Conservation (phyloP, 2,797 vertebrate species). For the Hephaestus fuliginosus region DNA sequence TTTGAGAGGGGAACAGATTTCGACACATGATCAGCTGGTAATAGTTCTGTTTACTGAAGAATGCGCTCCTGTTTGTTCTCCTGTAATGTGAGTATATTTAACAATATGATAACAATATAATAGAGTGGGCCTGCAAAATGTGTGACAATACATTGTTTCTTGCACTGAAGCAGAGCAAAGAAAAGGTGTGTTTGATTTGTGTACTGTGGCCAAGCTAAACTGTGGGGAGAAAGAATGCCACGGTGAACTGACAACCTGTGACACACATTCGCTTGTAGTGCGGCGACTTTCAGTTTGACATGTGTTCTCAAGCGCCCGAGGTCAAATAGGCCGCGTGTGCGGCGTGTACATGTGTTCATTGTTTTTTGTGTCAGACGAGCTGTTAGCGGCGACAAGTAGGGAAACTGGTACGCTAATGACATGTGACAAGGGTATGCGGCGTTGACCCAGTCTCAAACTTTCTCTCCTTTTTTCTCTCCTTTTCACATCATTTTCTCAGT, state of each 20-base stretch:
- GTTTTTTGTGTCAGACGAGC: constrained; percentile 65
- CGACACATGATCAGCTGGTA: not conserved
- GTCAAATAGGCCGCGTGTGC: constrained; percentile 22
- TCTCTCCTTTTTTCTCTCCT: constrained; percentile 63
- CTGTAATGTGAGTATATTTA: not conserved
- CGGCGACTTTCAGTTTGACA: constrained; percentile 53
- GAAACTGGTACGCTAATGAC: constrained; percentile 69
- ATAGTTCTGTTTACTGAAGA: not conserved
- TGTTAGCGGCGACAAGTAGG: constrained; percentile 61
- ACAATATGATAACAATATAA: not conserved
- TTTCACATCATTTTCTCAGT: constrained; percentile 66
- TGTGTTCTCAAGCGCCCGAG: constrained; percentile 40
- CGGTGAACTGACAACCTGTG: constrained; percentile 50
- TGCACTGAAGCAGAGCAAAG: not conserved
- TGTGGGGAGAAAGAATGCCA: constrained; percentile 14
- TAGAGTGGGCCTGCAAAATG: too few relatives aligned
- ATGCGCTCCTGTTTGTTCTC: not conserved
- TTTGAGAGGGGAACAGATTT: not conserved
- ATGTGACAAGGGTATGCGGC: constrained; percentile 77
- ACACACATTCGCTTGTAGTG: constrained; percentile 37
- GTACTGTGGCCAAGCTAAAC: constrained; percentile 18
- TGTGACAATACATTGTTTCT: too few relatives aligned
- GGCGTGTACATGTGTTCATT: constrained; percentile 28
- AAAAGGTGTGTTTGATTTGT: constrained; percentile 5
- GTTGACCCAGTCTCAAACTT: constrained; percentile 79